phyloP scores from a whole-genome alignment of 2,113 vertebrate species.

The Lampris megalopsis region DNA sequence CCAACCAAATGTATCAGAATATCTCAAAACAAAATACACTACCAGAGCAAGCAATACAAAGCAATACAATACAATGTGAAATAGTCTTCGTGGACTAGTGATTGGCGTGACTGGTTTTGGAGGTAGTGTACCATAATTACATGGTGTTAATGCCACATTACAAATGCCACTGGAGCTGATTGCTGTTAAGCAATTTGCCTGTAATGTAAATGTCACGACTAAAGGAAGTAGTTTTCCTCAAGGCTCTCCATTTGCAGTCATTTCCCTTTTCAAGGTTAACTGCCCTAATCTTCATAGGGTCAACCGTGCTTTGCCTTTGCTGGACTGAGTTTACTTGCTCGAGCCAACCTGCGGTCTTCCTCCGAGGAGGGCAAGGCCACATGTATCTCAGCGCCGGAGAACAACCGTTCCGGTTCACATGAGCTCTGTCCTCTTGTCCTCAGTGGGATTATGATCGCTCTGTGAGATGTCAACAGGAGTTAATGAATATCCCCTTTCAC shows the following conservation, averaged over 20 bases:
- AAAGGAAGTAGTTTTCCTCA: no score
- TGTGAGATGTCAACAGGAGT: slow-evolving; percentile 77
- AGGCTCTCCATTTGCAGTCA: no score
- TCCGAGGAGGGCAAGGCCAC: slow-evolving; percentile 11
- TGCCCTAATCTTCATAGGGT: neutral
- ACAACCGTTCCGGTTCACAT: slow-evolving; percentile 54
- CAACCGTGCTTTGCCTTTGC: slow-evolving; percentile 33
- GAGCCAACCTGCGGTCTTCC: slow-evolving; percentile 56
- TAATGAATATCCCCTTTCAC: slow-evolving; percentile 78
- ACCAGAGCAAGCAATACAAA: neutral
- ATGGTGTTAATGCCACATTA: no score
- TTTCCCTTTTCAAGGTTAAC: no score
- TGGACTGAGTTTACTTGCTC: slow-evolving; percentile 35
- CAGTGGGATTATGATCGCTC: slow-evolving; percentile 71
- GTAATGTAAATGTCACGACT: no score
- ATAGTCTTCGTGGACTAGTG: neutral
- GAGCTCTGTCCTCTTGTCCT: slow-evolving; percentile 52
- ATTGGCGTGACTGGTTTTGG: no score
- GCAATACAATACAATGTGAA: neutral
- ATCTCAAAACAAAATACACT: no score
- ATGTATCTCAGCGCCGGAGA: slow-evolving; percentile 40
- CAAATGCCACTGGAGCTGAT: no score
- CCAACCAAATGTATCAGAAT: no score
- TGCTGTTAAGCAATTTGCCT: no score
- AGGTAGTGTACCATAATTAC: no score